Base-by-base conservation (phyloP, 92 coral and sea anemone species). In the Plumapathes pennacea region DNA sequence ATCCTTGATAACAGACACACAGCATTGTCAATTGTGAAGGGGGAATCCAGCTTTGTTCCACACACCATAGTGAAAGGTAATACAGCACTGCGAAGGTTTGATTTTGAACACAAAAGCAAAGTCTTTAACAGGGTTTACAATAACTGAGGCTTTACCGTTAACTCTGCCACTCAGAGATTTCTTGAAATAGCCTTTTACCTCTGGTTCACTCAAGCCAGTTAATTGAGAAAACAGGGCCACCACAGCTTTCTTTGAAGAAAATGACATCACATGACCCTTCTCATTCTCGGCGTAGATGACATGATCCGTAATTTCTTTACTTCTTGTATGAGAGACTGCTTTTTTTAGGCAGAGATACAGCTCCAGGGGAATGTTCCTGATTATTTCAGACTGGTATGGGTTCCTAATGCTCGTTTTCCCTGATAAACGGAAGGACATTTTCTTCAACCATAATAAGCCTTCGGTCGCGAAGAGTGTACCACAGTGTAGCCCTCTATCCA, bases 1-100 rank as follows among this genome's bases (percentile, higher is more conserved):
- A n/a, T n/a, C n/a, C n/a, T n/a, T n/a, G n/a, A n/a, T n/a, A n/a
- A n/a, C n/a, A n/a, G n/a, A n/a, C n/a, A n/a, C n/a, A n/a, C n/a
- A n/a, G n/a, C 19, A 21, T 45, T 50, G 25, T 65, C 17, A 33
- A 51, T 80, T 32, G 54, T 80, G 81, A 2, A 72, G 74, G 17
- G 81, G 71, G 48, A 56, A 81, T 39, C 88, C 82, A 56, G 77
- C 63, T 62, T 81, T 69, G 78, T 82, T 82, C 79, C 89, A 76
- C 49, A 76, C 72, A 24, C 89, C 89, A 82, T 82, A 82, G 33
- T 68, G 82, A 48, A 76, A 82, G 15, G 60, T 52, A 82, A 82
- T 67, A 32, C 52, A 46, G 40, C 60, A 64, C 59, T 75, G 74
- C 30, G 71, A 62, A 45, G 71, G 27, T 42, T 81, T 74, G 45